Evolutionary conservation across 2,888 invertebrate genomes (phyloP), one percentile per base, ranked within the genome.

Genomic region (Empis stercorea): DNA sequence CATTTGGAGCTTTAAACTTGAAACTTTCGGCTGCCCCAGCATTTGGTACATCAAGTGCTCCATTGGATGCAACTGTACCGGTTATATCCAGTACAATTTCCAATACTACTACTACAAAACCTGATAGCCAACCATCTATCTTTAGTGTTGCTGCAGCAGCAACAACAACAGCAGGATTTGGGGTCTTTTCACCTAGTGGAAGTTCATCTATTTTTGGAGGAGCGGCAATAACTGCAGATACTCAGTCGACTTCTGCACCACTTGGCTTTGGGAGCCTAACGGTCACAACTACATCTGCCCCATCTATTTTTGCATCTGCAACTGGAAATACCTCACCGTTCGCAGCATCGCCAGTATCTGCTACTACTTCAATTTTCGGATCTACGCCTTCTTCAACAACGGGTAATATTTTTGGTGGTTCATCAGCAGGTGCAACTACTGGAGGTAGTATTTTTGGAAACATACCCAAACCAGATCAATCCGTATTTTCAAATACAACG

Each of bases 351-450:
- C n/a, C 50, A 3, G 39, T 47, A 10, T 30, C 49, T 37, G 14
- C 44, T n/a, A 30, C 39, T 34, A 20, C 20, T 10, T 27, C 44
- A 10, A 30, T 20, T 37, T 16, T n/a, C 20, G 13, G 11, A 6
- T 4, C 41, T 14, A 6, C 16, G 2, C 4, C 20, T 23, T 5
- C 20, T 4, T n/a, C 37, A 20, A 20, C 15, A 2, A 10, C 37
- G 4, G 55, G 54, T 9, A 60, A 59, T 0, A 57, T 62, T 30
- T 62, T 62, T 38, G 59, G 62, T 2, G 59, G 61, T 30, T 36
- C 48, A 9, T 46, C 44, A 14, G 32, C 11, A 30, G 45, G 9
- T 14, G 27, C 15, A 13, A 10, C 44, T 23, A 40, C 48, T 6
- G 55, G 57, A 15, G 56, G 55, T 4, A 61, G 57, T 37, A 51